Base-by-base conservation (phyloP, 2,797 vertebrate genomes). In the Rhincodon typus region DNA sequence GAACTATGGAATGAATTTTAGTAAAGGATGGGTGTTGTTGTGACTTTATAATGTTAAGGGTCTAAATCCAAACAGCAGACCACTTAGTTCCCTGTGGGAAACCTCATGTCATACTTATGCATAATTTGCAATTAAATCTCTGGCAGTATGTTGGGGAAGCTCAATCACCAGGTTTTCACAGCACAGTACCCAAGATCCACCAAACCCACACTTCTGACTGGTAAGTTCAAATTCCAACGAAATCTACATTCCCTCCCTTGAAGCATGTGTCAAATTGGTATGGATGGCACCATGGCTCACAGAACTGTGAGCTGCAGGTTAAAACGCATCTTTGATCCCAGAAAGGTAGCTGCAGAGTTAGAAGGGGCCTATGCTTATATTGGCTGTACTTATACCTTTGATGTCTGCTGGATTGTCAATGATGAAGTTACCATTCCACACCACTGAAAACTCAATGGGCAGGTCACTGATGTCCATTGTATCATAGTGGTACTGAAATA, bases 391-490 rank as follows among this genome's bases (percentile, higher is more conserved):
- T 98, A 17, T 97, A 99, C 99, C 99, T 99, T 99, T 98, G 96
- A 99, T 98, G 82, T 98, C 97, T 97, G 99, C 98, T 0, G 99
- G 99, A 97, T 99, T 99, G 97, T 99, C 99, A 21, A 99, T 99
- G 96, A 99, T 98, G 91, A 99, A 99, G 97, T 99, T 99, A 96
- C 99, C 99, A 0, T 99, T 99, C 99, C 99, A 99, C 88, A 99
- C 99, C 96, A 99, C 99, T 0, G 99, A 99, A 87, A 99, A 99
- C 97, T 99, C 98, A 97, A 99, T 98, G 0, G 99, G 98, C 96
- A 99, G 97, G 97, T 98, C 99, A 96, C 99, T 99, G 97, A 99
- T 98, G 96, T 98, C 99, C 98, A 98, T 99, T 79, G 99, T 99
- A 0, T 99, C 99, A 0, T 99, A 99, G 95, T 98, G 97, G 97